phyloP scores from a whole-genome alignment of 1,140 invertebrate species.

The Pogonomyrmex californicus region DNA sequence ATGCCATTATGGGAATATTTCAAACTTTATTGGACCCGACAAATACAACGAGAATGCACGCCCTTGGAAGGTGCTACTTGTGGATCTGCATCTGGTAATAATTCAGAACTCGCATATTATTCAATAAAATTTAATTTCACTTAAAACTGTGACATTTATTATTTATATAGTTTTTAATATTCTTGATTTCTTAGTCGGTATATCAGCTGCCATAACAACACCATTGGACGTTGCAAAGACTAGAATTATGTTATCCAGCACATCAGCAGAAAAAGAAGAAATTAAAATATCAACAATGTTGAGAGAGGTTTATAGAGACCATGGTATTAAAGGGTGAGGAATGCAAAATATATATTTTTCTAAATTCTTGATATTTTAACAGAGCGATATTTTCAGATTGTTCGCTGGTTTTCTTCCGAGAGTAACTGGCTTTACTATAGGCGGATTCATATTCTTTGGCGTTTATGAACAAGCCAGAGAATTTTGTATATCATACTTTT shows the following conservation, averaged over 20 bases:
- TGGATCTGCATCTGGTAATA: conserved; percentile 92
- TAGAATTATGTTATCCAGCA: conserved; percentile 93
- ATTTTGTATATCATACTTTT: conserved; percentile 50
- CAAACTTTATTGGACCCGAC: conserved; percentile 89
- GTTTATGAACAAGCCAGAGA: conserved; percentile 92
- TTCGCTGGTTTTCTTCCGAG: conserved; percentile 96
- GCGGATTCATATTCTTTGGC: conserved; percentile 98
- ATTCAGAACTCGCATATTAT: background rate
- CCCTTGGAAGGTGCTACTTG: conserved; percentile 93
- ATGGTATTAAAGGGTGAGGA: conserved; percentile 91
- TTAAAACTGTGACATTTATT: background rate
- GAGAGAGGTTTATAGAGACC: conserved; percentile 88
- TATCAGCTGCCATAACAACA: conserved; percentile 95
- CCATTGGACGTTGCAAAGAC: conserved; percentile 99
- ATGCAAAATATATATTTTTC: conserved; percentile 23
- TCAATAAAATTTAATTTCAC: conserved; percentile 1
- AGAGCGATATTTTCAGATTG: conserved; percentile 88
- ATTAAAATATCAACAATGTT: conserved; percentile 85
- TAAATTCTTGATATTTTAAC: background rate
- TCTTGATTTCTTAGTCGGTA: conserved; percentile 88
- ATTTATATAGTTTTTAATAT: conserved; percentile 16
- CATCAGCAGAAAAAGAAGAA: conserved; percentile 78
- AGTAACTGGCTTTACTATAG: conserved; percentile 95
- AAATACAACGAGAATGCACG: conserved; percentile 86
- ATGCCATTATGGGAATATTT: conserved; percentile 98